Conservation (phyloP, 2,797 vertebrate genomes). For the Sebastes variabilis region DNA sequence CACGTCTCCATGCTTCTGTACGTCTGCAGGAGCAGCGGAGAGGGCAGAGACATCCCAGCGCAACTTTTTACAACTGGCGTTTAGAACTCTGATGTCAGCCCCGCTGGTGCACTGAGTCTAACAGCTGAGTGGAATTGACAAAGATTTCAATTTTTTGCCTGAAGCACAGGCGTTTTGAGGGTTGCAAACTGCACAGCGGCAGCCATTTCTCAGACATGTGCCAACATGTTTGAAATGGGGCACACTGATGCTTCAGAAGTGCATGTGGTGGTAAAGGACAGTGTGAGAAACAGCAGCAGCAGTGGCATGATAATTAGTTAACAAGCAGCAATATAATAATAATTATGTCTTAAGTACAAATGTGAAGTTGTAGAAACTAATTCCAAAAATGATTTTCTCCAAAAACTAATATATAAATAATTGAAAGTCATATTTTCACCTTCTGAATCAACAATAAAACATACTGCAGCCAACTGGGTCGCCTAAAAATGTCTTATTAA, state of each 20-base stretch:
- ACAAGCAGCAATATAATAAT: not conserved
- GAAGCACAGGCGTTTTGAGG: conserved; percentile 47
- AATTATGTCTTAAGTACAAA: not conserved
- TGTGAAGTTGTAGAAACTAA: not conserved
- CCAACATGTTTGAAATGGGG: conserved; percentile 50
- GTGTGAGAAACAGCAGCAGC: not conserved
- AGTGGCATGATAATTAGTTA: not conserved
- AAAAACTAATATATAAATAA: not conserved
- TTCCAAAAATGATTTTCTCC: not conserved
- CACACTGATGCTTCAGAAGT: conserved; percentile 17
- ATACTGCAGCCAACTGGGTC: not conserved
- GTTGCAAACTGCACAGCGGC: conserved; percentile 45
- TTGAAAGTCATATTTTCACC: not conserved
- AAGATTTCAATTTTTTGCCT: conserved; percentile 47
- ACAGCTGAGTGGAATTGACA: conserved; percentile 53
- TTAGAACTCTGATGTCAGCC: conserved; percentile 39
- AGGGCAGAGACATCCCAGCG: conserved; percentile 33
- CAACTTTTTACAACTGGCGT: conserved; percentile 26
- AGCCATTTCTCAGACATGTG: conserved; percentile 43
- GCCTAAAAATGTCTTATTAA: no score
- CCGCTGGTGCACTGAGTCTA: conserved; percentile 11
- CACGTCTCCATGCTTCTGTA: conserved; percentile 3
- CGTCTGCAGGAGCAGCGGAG: conserved; percentile 16
- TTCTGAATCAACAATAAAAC: not conserved
- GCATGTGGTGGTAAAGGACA: conserved; percentile 15